phyloP scores from a whole-genome alignment of 1,140 invertebrate genomes.

The Drosophila triauraria region DNA sequence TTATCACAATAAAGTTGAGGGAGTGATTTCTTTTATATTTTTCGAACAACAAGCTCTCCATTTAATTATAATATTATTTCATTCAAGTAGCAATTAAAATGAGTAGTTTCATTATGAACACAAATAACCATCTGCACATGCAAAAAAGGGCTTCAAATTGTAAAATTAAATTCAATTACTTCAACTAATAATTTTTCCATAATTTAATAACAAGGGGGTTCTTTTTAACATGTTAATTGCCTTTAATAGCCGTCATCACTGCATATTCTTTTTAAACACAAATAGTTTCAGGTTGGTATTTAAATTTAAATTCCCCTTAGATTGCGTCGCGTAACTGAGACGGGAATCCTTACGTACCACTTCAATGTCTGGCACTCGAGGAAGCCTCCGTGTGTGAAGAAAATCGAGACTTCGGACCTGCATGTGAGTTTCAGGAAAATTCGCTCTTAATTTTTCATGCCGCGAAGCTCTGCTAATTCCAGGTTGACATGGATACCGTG shows the following conservation, averaged over 20 bases:
- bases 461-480: neutral
- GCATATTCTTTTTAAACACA: neutral
- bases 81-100: neutral
- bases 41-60: no score
- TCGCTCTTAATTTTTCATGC: neutral
- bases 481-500: conserved; percentile 85
- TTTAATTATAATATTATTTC: neutral
- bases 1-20: neutral
- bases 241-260: neutral
- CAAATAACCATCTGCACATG: neutral
- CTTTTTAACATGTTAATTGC: neutral
- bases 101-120: neutral
- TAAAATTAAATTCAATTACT: conserved; percentile 3
- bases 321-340: conserved; percentile 85
- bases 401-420: conserved; percentile 85
- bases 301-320: conserved; percentile 58
- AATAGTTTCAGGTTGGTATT: neutral
- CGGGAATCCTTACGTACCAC: conserved; percentile 85
- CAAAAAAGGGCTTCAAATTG: neutral
- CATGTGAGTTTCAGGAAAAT: conserved; percentile 74
- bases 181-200: neutral
- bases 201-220: neutral
- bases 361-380: conserved; percentile 86
- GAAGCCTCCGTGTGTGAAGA: conserved; percentile 86
- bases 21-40: no score